These are phyloP conservation scores for Poliocrania exsul DNA, from an alignment of 2,797 vertebrate species.

Conservation along the genomic window DNA sequence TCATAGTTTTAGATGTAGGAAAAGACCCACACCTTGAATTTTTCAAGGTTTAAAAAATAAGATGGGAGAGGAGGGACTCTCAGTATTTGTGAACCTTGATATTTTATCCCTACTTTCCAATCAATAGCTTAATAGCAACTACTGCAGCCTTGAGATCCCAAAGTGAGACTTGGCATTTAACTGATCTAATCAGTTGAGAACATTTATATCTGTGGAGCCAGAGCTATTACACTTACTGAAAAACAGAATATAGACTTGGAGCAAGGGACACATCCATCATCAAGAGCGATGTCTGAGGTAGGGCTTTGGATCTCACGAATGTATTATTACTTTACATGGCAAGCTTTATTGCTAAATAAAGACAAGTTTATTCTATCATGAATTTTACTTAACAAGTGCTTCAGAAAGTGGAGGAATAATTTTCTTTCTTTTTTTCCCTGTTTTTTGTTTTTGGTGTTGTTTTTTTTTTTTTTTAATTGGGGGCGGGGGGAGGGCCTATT, in stretches of 20 bases:
- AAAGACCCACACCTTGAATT: background rate
- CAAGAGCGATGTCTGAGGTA: background rate
- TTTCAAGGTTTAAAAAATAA: background rate
- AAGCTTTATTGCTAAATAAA: conserved; percentile 31
- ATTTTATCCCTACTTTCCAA: conserved; percentile 45
- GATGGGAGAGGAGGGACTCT: background rate
- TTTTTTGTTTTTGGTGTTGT: background rate
- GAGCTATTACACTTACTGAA: conserved; percentile 33
- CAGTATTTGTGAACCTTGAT: conserved; percentile 4
- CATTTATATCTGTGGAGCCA: background rate
- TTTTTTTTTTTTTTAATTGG: background rate
- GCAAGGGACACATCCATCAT: background rate
- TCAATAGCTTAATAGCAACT: conserved; percentile 39
- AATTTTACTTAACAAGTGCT: background rate
- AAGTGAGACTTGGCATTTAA: conserved; percentile 55
- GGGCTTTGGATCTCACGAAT: background rate
- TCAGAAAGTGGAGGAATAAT: background rate
- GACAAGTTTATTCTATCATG: background rate
- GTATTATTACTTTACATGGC: background rate
- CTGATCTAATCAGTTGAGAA: conserved; percentile 45
- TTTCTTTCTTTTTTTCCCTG: background rate
- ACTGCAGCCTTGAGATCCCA: conserved; percentile 12
- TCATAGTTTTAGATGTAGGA: background rate
- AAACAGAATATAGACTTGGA: conserved; percentile 12
- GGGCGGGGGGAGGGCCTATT: background rate